Evolutionary conservation across 2,797 vertebrate species (phyloP).

Genomic region (Tympanoctomys barrerae): DNA sequence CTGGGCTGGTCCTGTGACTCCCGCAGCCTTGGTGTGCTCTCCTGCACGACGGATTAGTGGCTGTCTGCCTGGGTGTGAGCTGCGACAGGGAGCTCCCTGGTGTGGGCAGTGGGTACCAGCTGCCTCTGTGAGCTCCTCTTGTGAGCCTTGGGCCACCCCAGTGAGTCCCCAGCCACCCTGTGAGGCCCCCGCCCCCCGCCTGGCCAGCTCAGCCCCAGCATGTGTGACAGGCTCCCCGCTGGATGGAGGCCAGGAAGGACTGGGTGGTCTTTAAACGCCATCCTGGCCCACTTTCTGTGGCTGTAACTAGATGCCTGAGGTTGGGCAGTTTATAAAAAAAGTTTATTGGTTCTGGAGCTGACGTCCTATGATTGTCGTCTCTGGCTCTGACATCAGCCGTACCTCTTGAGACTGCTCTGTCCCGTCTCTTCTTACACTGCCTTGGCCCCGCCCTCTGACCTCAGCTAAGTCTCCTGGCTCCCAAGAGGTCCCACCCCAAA

Average conservation of each 20-base stretch:
- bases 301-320: neutral
- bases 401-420: neutral
- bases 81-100: neutral
- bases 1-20: accelerated
- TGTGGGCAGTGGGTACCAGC: neutral
- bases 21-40: neutral
- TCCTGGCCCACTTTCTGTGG: neutral
- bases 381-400: neutral
- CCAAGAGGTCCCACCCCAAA: neutral
- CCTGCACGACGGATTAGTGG: neutral
- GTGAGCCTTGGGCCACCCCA: too few species aligned
- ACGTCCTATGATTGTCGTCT: neutral
- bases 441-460: neutral
- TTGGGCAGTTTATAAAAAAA: neutral
- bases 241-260: neutral
- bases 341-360: neutral
- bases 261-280: accelerated
- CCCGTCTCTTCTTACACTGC: neutral
- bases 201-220: too few species aligned
- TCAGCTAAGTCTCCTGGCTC: neutral
- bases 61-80: too few species aligned
- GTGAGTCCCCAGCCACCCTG: neutral
- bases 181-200: neutral
- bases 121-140: neutral
- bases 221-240: neutral